Base-by-base conservation (phyloP, 37 sponge, comb jelly and placozoan species). In the Cliona cf. orientalis region DNA sequence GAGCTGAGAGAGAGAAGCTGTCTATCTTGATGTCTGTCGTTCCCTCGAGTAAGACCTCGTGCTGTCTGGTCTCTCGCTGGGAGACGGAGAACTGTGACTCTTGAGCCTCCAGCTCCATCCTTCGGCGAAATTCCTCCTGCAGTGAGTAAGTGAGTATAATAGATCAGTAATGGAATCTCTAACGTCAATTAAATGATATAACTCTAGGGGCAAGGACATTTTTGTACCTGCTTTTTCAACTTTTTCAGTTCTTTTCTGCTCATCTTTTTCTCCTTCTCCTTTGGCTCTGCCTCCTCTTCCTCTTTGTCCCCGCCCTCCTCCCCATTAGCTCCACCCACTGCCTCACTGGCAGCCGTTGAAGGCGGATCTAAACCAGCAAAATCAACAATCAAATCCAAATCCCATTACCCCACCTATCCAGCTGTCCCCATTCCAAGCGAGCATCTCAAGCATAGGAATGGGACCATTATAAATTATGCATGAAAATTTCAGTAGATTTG, bases 1-100 rank as follows among this genome's bases (percentile, higher is more conserved):
- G 78, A 42, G 98, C 98, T 34, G 94, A 94, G 40, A 98, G 69
- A n/a, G 96, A 91, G 66, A 98, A 98, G 44, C 88, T 92, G 43
- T 95, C 96, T 82, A 98, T 89, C 81, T 92, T 74, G 33, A 67
- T 76, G 72, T 73, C 73, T 22, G 14, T 40, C 7, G 80, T 72
- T 22, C 37, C 72, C 46, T 72, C 82, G 42, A 82, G 46, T 25
- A 82, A 60, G 41, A 60, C 65, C 1, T 75, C 79, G 37, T 32
- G 74, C 46, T 69, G 36, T 32, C 39, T 73, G 19, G 66, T 67
- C 42, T 89, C 82, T n/a, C 90, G 74, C 69, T 93, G 94, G 0
- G 94, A 93, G 37, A 89, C 82, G 9, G 90, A 75, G 64, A 93
- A 93, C 77, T 93, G 86, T 0, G 82, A 72, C 17, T 46, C 79